These are phyloP conservation scores for Dendrolimus pini DNA, from an alignment of 2,888 invertebrate genomes.

Conservation along the genomic window DNA sequence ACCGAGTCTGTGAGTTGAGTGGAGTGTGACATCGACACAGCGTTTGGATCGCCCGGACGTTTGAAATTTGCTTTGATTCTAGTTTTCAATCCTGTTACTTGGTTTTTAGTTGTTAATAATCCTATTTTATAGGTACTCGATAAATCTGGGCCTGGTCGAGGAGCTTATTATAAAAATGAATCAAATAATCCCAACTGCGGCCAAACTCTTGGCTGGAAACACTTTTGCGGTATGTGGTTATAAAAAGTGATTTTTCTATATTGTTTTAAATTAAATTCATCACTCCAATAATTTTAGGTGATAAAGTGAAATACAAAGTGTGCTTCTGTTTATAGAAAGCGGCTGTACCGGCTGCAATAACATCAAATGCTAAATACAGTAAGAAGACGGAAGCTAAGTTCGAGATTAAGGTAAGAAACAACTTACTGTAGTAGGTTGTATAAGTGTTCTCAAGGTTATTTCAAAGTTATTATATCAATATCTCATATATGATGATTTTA, in stretches of 20 bases:
- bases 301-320: not conserved
- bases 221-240: slow-evolving; percentile 41
- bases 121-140: slow-evolving; percentile 19
- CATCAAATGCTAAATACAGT: slow-evolving; percentile 73
- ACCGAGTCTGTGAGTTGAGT: no score
- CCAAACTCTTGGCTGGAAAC: slow-evolving; percentile 50
- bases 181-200: slow-evolving; percentile 52
- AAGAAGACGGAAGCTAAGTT: slow-evolving; percentile 78
- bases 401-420: slow-evolving; percentile 70
- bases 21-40: no score
- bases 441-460: not conserved
- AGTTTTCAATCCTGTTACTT: no score
- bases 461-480: not conserved
- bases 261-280: not conserved
- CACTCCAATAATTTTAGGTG: not conserved
- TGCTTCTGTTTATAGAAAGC: slow-evolving; percentile 45
- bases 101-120: no score
- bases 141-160: slow-evolving; percentile 57
- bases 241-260: not conserved
- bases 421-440: not conserved
- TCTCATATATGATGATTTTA: not conserved
- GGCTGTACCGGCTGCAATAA: slow-evolving; percentile 39
- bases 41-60: no score
- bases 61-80: no score
- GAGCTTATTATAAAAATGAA: slow-evolving; percentile 52